Conservation (phyloP, 37 sponge, comb jelly and placozoan genomes). For the Ianthella basta region DNA sequence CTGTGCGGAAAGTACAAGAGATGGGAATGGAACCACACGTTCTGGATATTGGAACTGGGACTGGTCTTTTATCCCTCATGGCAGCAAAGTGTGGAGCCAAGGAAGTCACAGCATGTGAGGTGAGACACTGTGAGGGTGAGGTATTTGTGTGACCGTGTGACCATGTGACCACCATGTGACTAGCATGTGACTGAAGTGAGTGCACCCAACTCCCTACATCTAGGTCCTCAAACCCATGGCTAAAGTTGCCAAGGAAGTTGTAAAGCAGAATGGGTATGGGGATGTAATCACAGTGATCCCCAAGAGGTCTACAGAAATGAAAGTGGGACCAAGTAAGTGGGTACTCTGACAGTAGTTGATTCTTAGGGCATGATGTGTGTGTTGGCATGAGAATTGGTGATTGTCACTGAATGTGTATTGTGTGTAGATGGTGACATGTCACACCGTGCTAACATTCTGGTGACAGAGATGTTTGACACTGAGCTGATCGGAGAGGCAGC, state of each 20-base stretch:
- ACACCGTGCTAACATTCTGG: conserved; percentile 68
- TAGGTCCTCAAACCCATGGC: conserved; percentile 82
- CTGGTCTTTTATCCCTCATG: conserved; percentile 86
- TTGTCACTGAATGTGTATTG: neutral
- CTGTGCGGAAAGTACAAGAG: conserved; percentile 33
- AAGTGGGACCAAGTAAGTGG: conserved; percentile 44
- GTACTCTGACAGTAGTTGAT: neutral
- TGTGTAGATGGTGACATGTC: conserved; percentile 55
- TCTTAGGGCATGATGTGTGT: neutral
- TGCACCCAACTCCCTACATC: neutral
- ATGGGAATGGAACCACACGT: conserved; percentile 57
- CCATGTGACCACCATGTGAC: neutral
- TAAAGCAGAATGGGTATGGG: conserved; percentile 49
- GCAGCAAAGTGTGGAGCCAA: conserved; percentile 79
- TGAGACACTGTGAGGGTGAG: conserved; percentile 3
- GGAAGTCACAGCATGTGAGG: conserved; percentile 85
- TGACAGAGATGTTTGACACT: conserved; percentile 87
- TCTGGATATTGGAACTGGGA: conserved; percentile 90
- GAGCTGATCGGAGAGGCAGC: conserved; percentile 91
- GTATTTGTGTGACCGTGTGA: neutral
- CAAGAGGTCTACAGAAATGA: conserved; percentile 79
- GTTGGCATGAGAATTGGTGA: no score
- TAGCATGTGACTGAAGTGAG: neutral
- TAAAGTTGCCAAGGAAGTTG: conserved; percentile 68
- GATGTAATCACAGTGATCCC: conserved; percentile 69